Evolutionary conservation across 2,888 invertebrate genomes (phyloP), one percentile per base, ranked within the genome.

Genomic region (Malthinus seriepunctatus): DNA sequence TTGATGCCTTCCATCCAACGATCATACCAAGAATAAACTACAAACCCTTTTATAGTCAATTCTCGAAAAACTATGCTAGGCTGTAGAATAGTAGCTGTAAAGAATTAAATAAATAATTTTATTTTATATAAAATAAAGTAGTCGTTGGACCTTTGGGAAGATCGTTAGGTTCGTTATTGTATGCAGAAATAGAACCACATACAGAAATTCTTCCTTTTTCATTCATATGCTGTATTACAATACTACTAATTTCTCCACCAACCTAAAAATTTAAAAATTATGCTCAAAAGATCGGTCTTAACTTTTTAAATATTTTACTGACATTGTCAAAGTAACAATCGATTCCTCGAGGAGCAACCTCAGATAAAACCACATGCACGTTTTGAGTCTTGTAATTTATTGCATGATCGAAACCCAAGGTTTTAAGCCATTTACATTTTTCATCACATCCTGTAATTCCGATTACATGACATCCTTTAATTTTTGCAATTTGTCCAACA

Each of bases 271-370:
- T 32, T 34, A 6, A 32, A 2, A 32, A 32, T 32, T 5, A 5
- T 45, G 4, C 9, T 38, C 9, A 23, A n/a, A 8, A 12, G 31
- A 31, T 44, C n/a, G n/a, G n/a, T 2, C 23, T 23, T 23, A 2
- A 5, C 3, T 23, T 23, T 23, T 23, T 23, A 3, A 23, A 23
- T n/a, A n/a, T n/a, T n/a, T n/a, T n/a, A n/a, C n/a, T 23, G 2
- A 90, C 90, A 74, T 90, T 91, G 73, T 91, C 91, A 71, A 90
- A 91, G 70, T 88, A 91, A 70, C 88, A 87, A 71, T 91, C 89
- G 0, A 91, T 77, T 1, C 89, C 89, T n/a, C 87, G 78, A 0
- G 89, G 88, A 8, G 88, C 88, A 51, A 77, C 79, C 73, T 85
- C 78, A 62, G 82, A 82, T 9, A 91, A 76, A 39, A 82, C 83